Conservation (phyloP, 2,113 vertebrate species). For the Choloepus hoffmanni region DNA sequence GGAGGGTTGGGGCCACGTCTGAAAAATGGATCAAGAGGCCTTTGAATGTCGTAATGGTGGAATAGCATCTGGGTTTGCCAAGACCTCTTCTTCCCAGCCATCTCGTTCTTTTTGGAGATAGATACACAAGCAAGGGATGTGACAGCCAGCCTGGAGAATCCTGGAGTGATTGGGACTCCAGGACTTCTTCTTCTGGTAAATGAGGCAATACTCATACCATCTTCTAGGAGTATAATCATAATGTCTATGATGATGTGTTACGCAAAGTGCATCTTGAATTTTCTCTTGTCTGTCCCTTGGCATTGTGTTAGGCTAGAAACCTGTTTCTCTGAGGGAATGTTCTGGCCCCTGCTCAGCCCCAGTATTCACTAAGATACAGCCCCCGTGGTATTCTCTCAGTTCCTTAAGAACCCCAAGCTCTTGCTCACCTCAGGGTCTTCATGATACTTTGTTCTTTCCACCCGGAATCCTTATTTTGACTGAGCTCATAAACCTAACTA, state of each 20-base stretch:
- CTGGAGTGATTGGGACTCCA: background rate
- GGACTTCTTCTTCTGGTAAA: background rate
- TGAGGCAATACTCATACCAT: background rate
- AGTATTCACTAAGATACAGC: no score
- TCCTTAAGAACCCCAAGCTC: background rate
- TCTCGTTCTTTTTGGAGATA: background rate
- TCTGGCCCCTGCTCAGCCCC: background rate
- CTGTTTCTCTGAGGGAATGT: background rate
- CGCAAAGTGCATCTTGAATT: background rate
- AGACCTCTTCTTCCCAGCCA: no score
- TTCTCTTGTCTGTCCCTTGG: background rate
- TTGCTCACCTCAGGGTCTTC: background rate
- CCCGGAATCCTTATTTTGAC: background rate
- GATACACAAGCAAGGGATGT: no score
- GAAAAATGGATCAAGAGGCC: slow-evolving; percentile 69
- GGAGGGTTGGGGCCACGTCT: slow-evolving; percentile 57
- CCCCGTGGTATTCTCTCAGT: background rate
- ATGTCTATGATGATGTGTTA: no score
- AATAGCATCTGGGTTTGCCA: background rate
- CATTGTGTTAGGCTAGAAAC: background rate
- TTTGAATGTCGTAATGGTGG: background rate
- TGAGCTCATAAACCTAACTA: background rate
- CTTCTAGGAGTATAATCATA: background rate
- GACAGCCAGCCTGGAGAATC: background rate
- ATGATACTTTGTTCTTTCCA: background rate